Percentiles rank a stretch among this genome's conserved stretches.
These are phyloP conservation scores for Trissoscelio sp. DNA, from an alignment of 2,888 invertebrate species.

Conservation along the genomic window DNA sequence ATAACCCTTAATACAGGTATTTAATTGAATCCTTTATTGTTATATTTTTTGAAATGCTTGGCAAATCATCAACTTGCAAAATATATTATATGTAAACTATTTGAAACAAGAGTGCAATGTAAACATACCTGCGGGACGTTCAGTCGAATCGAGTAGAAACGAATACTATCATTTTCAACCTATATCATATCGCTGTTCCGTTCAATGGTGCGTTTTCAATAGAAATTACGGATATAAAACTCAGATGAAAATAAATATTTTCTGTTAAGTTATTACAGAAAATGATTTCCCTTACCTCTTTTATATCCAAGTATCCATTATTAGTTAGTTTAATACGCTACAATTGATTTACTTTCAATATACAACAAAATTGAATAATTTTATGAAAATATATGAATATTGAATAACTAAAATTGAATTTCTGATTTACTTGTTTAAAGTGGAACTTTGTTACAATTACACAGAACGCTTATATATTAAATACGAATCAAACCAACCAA, in stretches of 20 bases:
- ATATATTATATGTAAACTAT: conserved; percentile 31
- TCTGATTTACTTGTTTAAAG: not conserved
- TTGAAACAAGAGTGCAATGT: conserved; percentile 27
- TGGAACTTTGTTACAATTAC: not conserved
- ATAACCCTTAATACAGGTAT: no score
- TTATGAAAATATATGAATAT: not conserved
- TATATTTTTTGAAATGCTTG: not conserved
- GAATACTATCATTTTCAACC: conserved; percentile 24
- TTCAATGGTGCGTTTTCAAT: not conserved
- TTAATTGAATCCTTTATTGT: not conserved
- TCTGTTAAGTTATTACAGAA: no score
- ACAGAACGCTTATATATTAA: not conserved
- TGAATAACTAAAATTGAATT: not conserved
- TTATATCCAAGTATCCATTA: no score
- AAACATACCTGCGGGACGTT: conserved; percentile 24
- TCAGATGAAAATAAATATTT: not conserved
- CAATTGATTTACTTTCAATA: no score
- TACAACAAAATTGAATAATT: not conserved
- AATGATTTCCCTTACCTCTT: no score
- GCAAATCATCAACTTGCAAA: not conserved
- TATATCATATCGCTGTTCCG: conserved; percentile 1
- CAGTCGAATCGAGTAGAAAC: conserved; percentile 3
- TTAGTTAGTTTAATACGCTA: no score
- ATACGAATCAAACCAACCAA: not conserved
- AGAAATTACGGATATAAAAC: not conserved